phyloP scores from a whole-genome alignment of 2,888 invertebrate species.

The Cantharis lateralis region DNA sequence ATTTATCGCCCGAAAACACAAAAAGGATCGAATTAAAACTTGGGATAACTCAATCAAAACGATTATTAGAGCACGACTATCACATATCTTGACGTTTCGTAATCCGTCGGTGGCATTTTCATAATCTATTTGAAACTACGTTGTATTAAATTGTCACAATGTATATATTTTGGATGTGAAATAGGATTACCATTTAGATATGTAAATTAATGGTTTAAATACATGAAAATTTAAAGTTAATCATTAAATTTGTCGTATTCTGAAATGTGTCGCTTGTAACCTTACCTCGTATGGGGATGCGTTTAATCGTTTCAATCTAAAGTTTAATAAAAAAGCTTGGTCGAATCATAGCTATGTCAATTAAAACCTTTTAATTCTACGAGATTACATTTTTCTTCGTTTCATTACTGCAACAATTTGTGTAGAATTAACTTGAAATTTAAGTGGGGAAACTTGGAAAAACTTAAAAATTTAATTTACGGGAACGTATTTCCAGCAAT shows the following conservation, averaged over 20 bases:
- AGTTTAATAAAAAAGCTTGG: background rate
- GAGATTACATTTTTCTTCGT: background rate
- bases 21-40: background rate
- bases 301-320: background rate
- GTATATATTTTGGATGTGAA: slow-evolving; percentile 14
- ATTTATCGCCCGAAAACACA: background rate
- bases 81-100: slow-evolving; percentile 39
- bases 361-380: background rate
- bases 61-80: slow-evolving; percentile 18
- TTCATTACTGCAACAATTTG: background rate
- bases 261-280: background rate
- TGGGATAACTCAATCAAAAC: slow-evolving; percentile 1
- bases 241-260: background rate
- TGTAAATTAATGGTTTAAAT: background rate
- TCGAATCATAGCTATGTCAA: background rate
- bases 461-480: background rate
- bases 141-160: slow-evolving; percentile 46
- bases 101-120: slow-evolving; percentile 44
- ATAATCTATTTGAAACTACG: slow-evolving; percentile 45
- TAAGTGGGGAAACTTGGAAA: background rate
- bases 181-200: background rate
- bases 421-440: background rate
- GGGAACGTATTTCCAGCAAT: background rate
- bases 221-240: background rate
- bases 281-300: background rate